Evolutionary conservation across 2,113 vertebrate genomes (phyloP).

Genomic region (Beaufortia kweichowensis): DNA sequence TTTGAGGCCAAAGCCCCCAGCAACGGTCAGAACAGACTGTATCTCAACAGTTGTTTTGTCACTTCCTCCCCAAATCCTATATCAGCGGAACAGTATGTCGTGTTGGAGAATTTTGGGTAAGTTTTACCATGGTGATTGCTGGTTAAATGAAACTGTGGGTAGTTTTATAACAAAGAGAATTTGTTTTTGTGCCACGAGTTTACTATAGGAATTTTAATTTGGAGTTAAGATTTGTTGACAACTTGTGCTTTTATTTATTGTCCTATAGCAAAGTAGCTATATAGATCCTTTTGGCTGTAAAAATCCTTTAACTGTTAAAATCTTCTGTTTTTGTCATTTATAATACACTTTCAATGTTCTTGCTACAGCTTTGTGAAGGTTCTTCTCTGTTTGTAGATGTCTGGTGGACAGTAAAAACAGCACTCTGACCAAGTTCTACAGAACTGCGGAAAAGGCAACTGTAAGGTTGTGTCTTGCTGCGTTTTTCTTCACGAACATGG

Average conservation of each 20-base stretch:
- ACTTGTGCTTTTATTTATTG: too few species aligned
- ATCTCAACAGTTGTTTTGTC: constrained; percentile 67
- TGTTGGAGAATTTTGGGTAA: constrained; percentile 70
- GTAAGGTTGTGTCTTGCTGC: constrained; percentile 61
- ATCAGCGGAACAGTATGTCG: constrained; percentile 46
- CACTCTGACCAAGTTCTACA: constrained; percentile 58
- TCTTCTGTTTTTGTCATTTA: too few species aligned
- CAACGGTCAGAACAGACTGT: constrained; percentile 23
- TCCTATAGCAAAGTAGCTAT: too few species aligned
- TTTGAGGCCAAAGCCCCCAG: constrained; percentile 57
- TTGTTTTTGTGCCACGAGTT: too few species aligned
- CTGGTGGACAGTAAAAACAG: constrained; percentile 63
- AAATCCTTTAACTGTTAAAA: too few species aligned
- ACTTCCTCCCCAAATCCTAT: constrained; percentile 38
- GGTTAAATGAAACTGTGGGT: too few species aligned
- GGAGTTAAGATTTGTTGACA: too few species aligned
- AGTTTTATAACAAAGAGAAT: too few species aligned
- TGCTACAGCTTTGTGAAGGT: neutral
- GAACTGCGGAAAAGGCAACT: neutral
- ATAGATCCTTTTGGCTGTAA: too few species aligned
- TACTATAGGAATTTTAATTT: too few species aligned
- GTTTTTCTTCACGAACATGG: constrained; percentile 54
- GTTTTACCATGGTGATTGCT: too few species aligned
- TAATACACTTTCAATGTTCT: too few species aligned
- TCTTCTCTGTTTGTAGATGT: constrained; percentile 58